Evolutionary conservation across 2,113 vertebrate genomes (phyloP), one percentile per base, ranked within the genome.

Genomic region (Hippolais icterina): DNA sequence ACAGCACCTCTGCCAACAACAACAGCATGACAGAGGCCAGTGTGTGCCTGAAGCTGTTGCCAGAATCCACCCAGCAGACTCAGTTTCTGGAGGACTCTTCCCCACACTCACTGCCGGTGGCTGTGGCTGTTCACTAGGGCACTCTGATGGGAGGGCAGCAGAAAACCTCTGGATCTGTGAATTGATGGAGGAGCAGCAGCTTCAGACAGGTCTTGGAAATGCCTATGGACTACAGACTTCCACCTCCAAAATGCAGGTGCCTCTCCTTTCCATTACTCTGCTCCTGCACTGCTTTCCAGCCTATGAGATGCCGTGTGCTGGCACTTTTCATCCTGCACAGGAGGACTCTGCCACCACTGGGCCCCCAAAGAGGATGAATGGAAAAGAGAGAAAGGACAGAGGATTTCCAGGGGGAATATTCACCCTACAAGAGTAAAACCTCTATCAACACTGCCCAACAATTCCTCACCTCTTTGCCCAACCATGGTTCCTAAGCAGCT

Each of bases 31-130:
- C 97, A 93, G 94, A 97, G 90, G 97, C 97, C 92, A 97, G 98
- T 0, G 89, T 98, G 22, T 97, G 98, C 46, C 94, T 98, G 68
- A 98, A 98, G 35, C 90, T 98, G 83, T 88, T 97, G 3, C 96
- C 97, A 8, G 98, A 98, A 83, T 96, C 96, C 63, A 97, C 95
- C 47, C 98, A 97, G 85, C 97, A 97, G 72, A 97, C 97, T 44
- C 97, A 68, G 29, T 97, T 92, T 35, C 93, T 89, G 41, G 96
- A 90, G 77, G 97, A 98, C 72, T 96, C 97, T 11, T 95, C 97
- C 39, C 92, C 96, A 22, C 79, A 33, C 52, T 89, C 97, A 7
- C 80, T 97, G 68, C 98, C 98, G 2, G 90, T 97, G 59, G 96
- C 96, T 4, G 94, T 90, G 35, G 94, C 94, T 15, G 94, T 96